Base-by-base conservation (phyloP, 2,888 invertebrate genomes). In the Pseudolycoriella hygida region DNA sequence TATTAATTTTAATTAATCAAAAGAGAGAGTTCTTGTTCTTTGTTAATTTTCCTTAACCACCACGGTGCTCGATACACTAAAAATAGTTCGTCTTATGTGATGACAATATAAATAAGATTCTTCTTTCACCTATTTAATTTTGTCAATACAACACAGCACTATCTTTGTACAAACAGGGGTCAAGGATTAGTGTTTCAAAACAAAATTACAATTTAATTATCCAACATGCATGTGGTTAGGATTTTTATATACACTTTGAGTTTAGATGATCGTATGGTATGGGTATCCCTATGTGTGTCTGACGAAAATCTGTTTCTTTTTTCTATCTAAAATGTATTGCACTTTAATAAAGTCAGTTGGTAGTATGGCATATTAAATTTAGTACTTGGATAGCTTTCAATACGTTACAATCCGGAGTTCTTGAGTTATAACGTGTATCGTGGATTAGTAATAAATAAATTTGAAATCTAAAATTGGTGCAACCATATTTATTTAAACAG, bases 301-400 rank as follows among this genome's bases (percentile, higher is more conserved):
- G 39, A 39, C 8, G 39, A 17, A 14, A 39, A 39, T 44, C 18
- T 40, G 12, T 38, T 44, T 20, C 14, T 15, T 12, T 44, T 30
- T 40, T 30, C 17, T 20, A 17, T 30, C 40, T 40, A 2, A n/a
- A 10, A 14, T 34, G 34, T 14, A 34, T 34, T 34, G 34, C 34
- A 34, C 34, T 34, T 34, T 14, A 34, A 14, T 14, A 34, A 14
- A 34, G 12, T 12, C 15, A 34, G 15, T 34, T 34, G 12, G 34
- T 34, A 34, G n/a, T 34, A 34, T 40, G 25, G 25, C 25, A 25
- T 25, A 25, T 25, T 43, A 11, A 49, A 49, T 44, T 64, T 62
- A 64, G 64, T 64, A 60, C 60, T 60, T 62, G 59, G 60, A 60
- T 59, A 62, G 61, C 63, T 58, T 56, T 64, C 63, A 61, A 58